These are phyloP conservation scores for Scaeva pyrastri DNA, from an alignment of 2,888 invertebrate genomes.

Conservation along the genomic window DNA sequence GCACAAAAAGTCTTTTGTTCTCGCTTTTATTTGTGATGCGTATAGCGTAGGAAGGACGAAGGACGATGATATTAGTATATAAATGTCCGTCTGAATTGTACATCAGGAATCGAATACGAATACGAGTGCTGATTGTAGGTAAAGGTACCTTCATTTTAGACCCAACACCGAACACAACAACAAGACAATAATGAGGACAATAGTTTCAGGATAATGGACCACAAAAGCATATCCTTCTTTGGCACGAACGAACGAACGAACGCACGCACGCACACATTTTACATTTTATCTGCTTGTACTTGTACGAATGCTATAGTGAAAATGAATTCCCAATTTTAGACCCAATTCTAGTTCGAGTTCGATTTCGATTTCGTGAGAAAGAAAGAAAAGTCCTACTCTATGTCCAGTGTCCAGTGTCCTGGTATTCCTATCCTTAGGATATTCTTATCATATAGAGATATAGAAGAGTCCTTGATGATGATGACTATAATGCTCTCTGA, in stretches of 20 bases:
- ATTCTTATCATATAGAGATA: slow-evolving; percentile 33
- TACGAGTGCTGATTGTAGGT: slow-evolving; percentile 32
- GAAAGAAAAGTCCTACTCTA: too few relatives aligned
- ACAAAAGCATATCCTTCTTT: slow-evolving; percentile 31
- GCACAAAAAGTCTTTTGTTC: slow-evolving; percentile 51
- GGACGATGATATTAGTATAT: too few relatives aligned
- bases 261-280: slow-evolving; percentile 24
- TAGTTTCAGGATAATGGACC: slow-evolving; percentile 64
- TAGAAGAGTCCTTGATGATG: slow-evolving; percentile 44
- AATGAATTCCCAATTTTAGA: slow-evolving; percentile 71
- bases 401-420: background rate
- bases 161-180: slow-evolving; percentile 3
- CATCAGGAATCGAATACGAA: slow-evolving; percentile 42
- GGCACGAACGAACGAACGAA: slow-evolving; percentile 34
- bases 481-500: slow-evolving; percentile 4
- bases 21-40: background rate
- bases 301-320: slow-evolving; percentile 17
- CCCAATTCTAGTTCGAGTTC: background rate
- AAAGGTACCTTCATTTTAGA: background rate
- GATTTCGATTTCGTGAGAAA: slow-evolving; percentile 16
- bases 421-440: slow-evolving; percentile 43
- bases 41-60: too few relatives aligned
- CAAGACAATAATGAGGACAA: slow-evolving; percentile 65
- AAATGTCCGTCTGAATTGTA: slow-evolving; percentile 35
- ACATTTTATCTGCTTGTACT: background rate